Evolutionary conservation across 30 jellyfish, hydroid and myxozoan genomes (phyloP).

Genomic region (Nemopilema nomurai): DNA sequence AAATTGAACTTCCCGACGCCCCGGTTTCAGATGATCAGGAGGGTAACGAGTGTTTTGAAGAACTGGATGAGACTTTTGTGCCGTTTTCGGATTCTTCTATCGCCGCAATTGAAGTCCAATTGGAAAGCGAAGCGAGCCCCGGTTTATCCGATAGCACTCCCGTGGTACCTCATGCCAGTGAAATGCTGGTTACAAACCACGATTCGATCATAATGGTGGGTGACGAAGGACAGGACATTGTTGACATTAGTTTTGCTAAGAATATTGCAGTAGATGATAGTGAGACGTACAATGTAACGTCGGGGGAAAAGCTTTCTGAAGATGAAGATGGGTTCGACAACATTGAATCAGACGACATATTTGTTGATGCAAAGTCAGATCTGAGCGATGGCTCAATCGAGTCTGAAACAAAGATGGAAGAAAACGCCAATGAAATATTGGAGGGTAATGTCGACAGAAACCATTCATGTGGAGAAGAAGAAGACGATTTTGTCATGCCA

Average conservation of each 20-base stretch:
- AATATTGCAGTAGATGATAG: neutral
- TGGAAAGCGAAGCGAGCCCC: neutral
- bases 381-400: constrained; percentile 9
- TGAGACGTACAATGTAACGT: neutral
- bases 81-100: neutral
- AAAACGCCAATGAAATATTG: neutral
- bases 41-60: neutral
- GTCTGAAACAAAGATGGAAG: constrained; percentile 1
- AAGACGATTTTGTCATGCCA: neutral
- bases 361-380: constrained; percentile 55
- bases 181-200: neutral
- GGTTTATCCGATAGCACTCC: neutral
- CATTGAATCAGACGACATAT: constrained; percentile 57
- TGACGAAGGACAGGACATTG: constrained; percentile 8
- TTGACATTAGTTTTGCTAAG: constrained; percentile 4
- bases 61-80: constrained; percentile 1
- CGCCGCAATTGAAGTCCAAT: too few relatives aligned
- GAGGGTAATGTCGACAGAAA: neutral
- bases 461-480: neutral
- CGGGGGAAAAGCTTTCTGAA: neutral
- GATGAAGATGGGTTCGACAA: constrained; percentile 64
- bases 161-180: neutral
- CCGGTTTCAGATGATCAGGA: constrained; percentile 1
- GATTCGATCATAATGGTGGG: neutral
- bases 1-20: constrained; percentile 30